Evolutionary conservation across 1,140 invertebrate genomes (phyloP).

Genomic region (Pogonus chalceus): DNA sequence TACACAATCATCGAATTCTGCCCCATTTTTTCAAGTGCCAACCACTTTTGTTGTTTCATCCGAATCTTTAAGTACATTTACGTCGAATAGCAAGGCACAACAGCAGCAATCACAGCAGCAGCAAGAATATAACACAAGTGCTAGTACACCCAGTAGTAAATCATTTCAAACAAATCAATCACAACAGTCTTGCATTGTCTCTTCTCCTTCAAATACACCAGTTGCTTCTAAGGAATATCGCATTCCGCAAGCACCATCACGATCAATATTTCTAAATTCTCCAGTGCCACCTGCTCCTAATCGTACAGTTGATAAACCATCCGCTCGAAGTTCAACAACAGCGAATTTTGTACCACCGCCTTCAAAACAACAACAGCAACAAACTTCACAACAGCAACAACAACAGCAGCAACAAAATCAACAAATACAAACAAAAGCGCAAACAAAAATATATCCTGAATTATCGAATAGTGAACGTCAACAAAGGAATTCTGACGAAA

Average conservation of each 20-base stretch:
- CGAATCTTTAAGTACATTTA: constrained; percentile 33
- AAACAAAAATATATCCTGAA: constrained; percentile 58
- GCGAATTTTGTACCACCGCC: constrained; percentile 42
- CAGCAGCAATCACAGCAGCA: constrained; percentile 16
- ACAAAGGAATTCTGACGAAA: constrained; percentile 43
- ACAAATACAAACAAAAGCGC: constrained; percentile 54
- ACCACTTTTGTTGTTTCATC: constrained; percentile 35
- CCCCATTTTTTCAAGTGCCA: constrained; percentile 52
- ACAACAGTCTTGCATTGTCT: constrained; percentile 61
- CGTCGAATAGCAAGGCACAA: constrained; percentile 30
- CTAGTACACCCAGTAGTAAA: constrained; percentile 39
- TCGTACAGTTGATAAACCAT: constrained; percentile 23
- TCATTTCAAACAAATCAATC: constrained; percentile 43
- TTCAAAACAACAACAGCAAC: constrained; percentile 37
- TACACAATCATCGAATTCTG: constrained; percentile 41
- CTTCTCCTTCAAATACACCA: constrained; percentile 45
- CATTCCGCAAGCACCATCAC: constrained; percentile 38
- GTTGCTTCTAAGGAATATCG: constrained; percentile 49
- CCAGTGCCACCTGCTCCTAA: constrained; percentile 19
- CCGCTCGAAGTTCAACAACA: constrained; percentile 36
- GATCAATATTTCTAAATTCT: constrained; percentile 17
- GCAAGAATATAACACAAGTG: constrained; percentile 34
- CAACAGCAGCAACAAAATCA: constrained; percentile 33
- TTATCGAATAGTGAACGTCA: constrained; percentile 42
- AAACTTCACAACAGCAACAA: constrained; percentile 38